Base-by-base conservation (phyloP, 2,113 vertebrate species). In the Fulmarus glacialis region DNA sequence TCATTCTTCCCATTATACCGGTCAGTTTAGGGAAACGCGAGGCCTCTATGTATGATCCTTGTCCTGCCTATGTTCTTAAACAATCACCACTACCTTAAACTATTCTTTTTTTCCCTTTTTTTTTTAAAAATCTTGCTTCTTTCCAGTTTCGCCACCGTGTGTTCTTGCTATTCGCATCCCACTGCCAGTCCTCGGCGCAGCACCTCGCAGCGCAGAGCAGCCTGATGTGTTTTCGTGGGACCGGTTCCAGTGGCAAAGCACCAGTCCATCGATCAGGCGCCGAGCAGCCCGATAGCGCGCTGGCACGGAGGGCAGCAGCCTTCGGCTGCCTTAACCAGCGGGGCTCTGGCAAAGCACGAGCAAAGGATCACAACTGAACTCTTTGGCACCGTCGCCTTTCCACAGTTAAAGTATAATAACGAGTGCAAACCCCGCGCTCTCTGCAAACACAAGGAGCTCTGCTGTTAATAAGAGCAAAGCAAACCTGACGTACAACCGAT, bases 201-300 rank as follows among this genome's bases (percentile, higher is more conserved):
- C 18, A 27, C n/a, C 66, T 45, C 13, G 6, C 66, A 24, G 58
- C 3, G 4, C 47, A 34, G 40, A 48, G 53, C 71, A 32, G 52
- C 53, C 40, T 36, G 87, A 56, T 26, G 47, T 53, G 56, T 81
- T 89, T 74, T 55, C 8, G 1, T 2, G 40, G 58, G 94, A 53
- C 24, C 1, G 11, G 40, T 77, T 89, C 88, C 62, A 66, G 72
- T 7, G 83, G 72, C 63, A 66, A 34, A 71, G 38, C 75, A 60
- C 84, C 43, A 30, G 36, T 12, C 27, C 75, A 43, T 20, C 2
- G 15, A 27, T 48, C 55, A 27, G 89, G 60, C 3, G 0, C 79
- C 12, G 9, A 27, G 75, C 71, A 38, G 58, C 70, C 6, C 56
- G 1, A 9, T 2, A 43, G 30, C 0, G 0, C 55, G 1, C 36